Evolutionary conservation across 2,888 invertebrate genomes (phyloP), one percentile per base, ranked within the genome.

Genomic region (Ormia ochracea): DNA sequence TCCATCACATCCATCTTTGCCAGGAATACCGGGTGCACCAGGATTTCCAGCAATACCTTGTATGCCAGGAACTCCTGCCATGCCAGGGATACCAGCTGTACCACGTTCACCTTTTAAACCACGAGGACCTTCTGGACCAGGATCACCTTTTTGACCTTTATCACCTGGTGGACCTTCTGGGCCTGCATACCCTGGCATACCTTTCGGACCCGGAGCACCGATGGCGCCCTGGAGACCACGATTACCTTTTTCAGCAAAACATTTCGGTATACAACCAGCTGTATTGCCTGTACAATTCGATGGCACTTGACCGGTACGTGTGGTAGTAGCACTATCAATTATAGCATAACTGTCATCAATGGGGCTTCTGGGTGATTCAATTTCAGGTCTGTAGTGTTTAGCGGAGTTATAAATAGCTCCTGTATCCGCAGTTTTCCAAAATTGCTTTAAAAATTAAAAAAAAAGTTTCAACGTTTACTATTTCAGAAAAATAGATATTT

Each of bases 1-100:
- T 86, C 98, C 98, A 86, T 98, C 98, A 87, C 98, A 99, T 9
- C 98, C 99, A 87, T 98, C 98, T 85, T 94, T 91, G 63, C 98
- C 98, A 43, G 95, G 94, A 48, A 93, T 90, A 83, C 98, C 98
- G n/a, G 95, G 91, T 0, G 91, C 86, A 59, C 97, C 96, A 0
- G 92, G 84, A 70, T 85, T 85, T 9, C 90, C 90, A 14, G 84
- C 79, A 50, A 86, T 75, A 21, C 90, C 90, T 50, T 87, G 88
- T n/a, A 88, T 78, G 48, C 90, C 92, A 4, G 91, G 88, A 0
- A 91, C 92, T 81, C 96, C 96, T 4, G 95, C 93, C 88, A 94
- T 95, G 74, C 98, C 98, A 81, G 96, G 97, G 82, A 94, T 92
- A 81, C 99, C 98, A 84, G 93, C 93, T 89, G 94, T 94, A 52